Conservation (phyloP, 2,888 invertebrate genomes). For the Andrena hattorfiana region DNA sequence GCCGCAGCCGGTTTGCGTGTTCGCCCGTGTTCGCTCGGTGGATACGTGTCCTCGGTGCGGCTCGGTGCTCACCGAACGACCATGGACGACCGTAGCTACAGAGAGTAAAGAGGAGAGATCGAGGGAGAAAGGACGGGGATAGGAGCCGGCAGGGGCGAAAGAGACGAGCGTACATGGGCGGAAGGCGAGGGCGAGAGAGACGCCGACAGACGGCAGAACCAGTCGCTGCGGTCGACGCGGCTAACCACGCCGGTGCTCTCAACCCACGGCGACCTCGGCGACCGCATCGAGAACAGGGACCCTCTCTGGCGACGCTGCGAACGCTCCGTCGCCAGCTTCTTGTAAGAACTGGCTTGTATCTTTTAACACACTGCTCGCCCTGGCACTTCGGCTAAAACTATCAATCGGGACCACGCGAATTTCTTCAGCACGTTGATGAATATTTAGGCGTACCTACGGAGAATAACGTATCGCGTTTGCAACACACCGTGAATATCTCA, state of each 20-base stretch:
- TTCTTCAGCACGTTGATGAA: not conserved
- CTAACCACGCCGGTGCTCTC: conserved; percentile 84
- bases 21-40: conserved; percentile 76
- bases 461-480: no score
- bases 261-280: conserved; percentile 77
- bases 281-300: conserved; percentile 58
- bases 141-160: conserved; percentile 22
- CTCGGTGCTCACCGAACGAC: conserved; percentile 76
- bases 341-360: conserved; percentile 13
- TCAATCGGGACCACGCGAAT: not conserved
- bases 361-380: conserved; percentile 3
- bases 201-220: conserved; percentile 74
- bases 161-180: conserved; percentile 49
- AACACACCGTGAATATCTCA: no score
- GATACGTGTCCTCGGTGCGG: conserved; percentile 82
- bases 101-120: conserved; percentile 59
- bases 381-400: not conserved
- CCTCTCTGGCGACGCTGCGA: conserved; percentile 35
- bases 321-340: conserved; percentile 21
- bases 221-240: conserved; percentile 83
- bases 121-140: conserved; percentile 60
- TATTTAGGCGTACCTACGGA: not conserved
- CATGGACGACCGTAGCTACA: conserved; percentile 56
- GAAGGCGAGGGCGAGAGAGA: conserved; percentile 69
- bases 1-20: conserved; percentile 82